phyloP scores from a whole-genome alignment of 2,113 vertebrate genomes.

The Sorex fumeus region DNA sequence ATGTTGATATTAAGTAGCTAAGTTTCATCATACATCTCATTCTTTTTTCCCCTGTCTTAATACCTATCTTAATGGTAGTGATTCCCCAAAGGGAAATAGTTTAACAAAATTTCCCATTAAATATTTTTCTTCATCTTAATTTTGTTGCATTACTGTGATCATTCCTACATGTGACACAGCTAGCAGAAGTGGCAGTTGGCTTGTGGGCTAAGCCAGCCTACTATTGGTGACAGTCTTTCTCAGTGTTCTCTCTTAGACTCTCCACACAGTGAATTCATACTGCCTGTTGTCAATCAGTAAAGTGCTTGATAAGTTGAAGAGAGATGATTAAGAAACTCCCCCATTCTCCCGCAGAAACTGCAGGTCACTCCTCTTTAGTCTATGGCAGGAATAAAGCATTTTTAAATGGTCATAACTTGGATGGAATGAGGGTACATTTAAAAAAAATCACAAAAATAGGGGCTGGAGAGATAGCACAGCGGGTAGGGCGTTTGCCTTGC shows the following conservation, averaged over 20 bases:
- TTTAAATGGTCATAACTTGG: conserved; percentile 54
- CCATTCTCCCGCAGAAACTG: background rate
- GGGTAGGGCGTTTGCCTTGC: too few species aligned
- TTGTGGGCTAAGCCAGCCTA: background rate
- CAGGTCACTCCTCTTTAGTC: background rate
- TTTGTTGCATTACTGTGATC: background rate
- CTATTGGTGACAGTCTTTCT: background rate
- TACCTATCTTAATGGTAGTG: background rate
- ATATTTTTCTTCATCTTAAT: background rate
- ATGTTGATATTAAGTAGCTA: conserved; percentile 13
- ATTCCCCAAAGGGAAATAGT: background rate
- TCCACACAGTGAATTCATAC: background rate
- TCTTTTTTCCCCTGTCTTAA: background rate
- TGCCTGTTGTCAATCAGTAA: background rate
- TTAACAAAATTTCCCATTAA: background rate
- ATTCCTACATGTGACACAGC: background rate
- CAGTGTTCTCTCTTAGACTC: background rate
- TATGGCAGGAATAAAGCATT: conserved; percentile 32
- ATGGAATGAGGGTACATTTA: too few species aligned
- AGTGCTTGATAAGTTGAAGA: background rate
- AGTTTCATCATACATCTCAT: background rate
- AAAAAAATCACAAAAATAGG: too few species aligned
- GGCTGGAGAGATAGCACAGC: too few species aligned
- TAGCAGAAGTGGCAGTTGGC: background rate
- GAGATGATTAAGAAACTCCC: background rate